Evolutionary conservation across 2,888 invertebrate genomes (phyloP).

Genomic region (Spodoptera picta): DNA sequence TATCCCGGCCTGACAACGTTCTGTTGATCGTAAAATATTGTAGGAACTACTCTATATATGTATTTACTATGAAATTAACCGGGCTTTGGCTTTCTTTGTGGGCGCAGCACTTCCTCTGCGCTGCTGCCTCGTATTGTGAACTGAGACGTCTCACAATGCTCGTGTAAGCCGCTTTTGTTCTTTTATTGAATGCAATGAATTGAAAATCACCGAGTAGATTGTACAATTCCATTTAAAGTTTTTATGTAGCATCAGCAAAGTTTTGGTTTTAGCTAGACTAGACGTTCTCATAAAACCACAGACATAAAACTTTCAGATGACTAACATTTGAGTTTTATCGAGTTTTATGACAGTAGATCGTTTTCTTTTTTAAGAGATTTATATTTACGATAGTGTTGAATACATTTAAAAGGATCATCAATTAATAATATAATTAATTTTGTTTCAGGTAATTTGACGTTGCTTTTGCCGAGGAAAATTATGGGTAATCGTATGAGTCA

Average conservation of each 20-base stretch:
- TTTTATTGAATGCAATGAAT: conserved; percentile 44
- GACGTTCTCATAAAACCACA: conserved; percentile 22
- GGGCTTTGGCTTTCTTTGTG: conserved; percentile 30
- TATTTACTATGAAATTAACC: conserved; percentile 31
- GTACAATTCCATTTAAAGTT: conserved; percentile 35
- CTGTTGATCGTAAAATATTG: conserved; percentile 11
- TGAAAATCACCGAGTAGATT: conserved; percentile 17
- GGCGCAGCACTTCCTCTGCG: conserved; percentile 27
- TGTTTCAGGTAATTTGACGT: conserved; percentile 44
- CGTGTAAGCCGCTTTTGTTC: conserved; percentile 40
- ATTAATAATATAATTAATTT: conserved; percentile 26
- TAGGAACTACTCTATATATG: conserved; percentile 5
- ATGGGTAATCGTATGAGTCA: conserved; percentile 31
- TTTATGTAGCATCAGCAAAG: conserved; percentile 43
- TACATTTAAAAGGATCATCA: conserved; percentile 1
- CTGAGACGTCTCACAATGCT: conserved; percentile 32
- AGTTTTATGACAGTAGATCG: conserved; percentile 14
- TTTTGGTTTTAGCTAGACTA: conserved; percentile 27
- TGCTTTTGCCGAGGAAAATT: conserved; percentile 8
- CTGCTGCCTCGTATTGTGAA: conserved; percentile 26
- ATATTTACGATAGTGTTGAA: conserved; percentile 6
- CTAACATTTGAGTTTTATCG: conserved; percentile 4
- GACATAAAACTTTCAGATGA: conserved; percentile 27
- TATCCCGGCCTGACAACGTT: conserved; percentile 28
- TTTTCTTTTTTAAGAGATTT: conserved; percentile 10